Percentiles rank a stretch among this genome's conserved stretches.
Conservation (phyloP, 1,140 invertebrate genomes). For the Holotrichia oblita region DNA sequence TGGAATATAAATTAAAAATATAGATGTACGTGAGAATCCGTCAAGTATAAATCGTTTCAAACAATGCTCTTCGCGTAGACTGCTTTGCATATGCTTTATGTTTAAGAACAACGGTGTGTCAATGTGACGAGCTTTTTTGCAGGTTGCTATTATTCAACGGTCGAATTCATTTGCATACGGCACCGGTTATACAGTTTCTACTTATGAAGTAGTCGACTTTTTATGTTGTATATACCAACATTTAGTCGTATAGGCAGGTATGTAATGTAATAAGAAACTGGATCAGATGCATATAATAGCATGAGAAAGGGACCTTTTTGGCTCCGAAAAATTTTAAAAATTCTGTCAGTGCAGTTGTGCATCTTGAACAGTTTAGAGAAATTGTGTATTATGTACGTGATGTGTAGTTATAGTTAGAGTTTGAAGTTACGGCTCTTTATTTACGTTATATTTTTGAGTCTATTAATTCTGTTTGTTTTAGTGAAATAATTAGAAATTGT, state of each 20-base stretch:
- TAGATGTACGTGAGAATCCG: slow-evolving; percentile 45
- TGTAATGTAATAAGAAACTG: slow-evolving; percentile 32
- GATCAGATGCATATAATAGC: slow-evolving; percentile 9
- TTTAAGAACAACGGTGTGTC: slow-evolving; percentile 50
- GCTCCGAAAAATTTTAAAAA: too few species aligned
- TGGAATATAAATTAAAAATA: slow-evolving; percentile 22
- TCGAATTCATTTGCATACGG: slow-evolving; percentile 46
- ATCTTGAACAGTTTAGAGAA: too few species aligned
- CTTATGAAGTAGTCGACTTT: slow-evolving; percentile 45
- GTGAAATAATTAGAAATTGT: too few species aligned
- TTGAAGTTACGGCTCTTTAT: too few species aligned
- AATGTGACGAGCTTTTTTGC: slow-evolving; percentile 50
- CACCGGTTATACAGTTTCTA: slow-evolving; percentile 50
- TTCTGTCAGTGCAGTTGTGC: too few species aligned
- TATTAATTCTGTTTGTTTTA: too few species aligned
- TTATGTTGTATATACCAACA: slow-evolving; percentile 46
- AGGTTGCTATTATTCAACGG: slow-evolving; percentile 47
- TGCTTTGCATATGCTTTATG: slow-evolving; percentile 46
- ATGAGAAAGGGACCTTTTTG: not conserved
- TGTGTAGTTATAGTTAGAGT: too few species aligned
- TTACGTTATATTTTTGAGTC: too few species aligned
- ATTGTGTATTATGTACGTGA: too few species aligned
- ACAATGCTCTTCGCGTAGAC: slow-evolving; percentile 45
- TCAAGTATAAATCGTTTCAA: slow-evolving; percentile 41
- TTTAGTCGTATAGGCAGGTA: not conserved